Base-by-base conservation (phyloP, 2,113 vertebrate genomes). In the Vidua chalybeata region DNA sequence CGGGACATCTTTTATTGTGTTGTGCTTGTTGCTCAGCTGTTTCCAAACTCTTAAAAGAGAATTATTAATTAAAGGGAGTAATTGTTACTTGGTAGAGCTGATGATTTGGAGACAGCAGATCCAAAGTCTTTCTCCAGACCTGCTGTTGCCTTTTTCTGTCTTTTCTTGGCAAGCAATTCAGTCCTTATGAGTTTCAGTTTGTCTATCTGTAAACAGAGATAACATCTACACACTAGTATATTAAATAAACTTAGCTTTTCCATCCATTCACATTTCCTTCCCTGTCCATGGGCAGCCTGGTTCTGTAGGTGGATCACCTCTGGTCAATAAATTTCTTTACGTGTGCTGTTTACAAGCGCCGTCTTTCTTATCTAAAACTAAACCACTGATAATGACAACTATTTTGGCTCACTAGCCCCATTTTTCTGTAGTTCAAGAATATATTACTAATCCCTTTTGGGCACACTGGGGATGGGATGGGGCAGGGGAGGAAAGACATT, bases 401-500 rank as follows among this genome's bases (percentile, higher is more conserved):
- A 3, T 24, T 86, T 35, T 77, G 31, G 19, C 41, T 93, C 24
- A 46, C 15, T 41, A 64, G 18, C 10, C 9, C 37, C 4, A 18
- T 8, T 69, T 75, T 93, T 22, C 12, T 84, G 18, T 55, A 63
- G 14, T 63, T 90, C 48, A 54, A 51, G 31, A 74, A 69, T 26
- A 62, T 35, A 72, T 71, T 56, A 24, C 9, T 49, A 52, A 83
- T 76, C 19, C 61, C 4, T 73, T 20, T 58, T 62, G 26, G 20
- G 12, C 39, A 45, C 22, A n/a, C 18, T 54, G 18, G 31, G 11
- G 31, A 11, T 5, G 27, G 23, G 15, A 10, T 4, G 9, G 37
- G 20, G 23, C 0, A 0, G 15, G 33, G 39, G 3, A 46, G 19
- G 37, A n/a, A 35, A 56, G 2, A 31, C 1, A 48, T 71, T 80